Base-by-base conservation (phyloP, 64 coral and sea anemone species). In the Montipora sp. region DNA sequence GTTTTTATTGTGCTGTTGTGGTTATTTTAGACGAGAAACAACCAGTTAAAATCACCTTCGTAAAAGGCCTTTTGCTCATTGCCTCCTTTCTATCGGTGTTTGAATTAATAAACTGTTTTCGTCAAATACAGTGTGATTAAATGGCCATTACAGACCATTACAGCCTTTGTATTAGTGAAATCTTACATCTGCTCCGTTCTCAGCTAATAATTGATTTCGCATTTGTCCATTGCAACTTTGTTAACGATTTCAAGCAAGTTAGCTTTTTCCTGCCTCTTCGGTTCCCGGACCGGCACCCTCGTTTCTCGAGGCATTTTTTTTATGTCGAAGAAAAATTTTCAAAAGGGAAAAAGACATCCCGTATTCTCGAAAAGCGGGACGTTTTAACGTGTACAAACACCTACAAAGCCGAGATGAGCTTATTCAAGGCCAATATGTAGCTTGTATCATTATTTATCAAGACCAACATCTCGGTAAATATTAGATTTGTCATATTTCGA, bases 381-480 rank as follows among this genome's bases (percentile, higher is more conserved):
- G 16, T 78, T n/a, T 7, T 77, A n/a, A 0, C 55, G 57, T 68
- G 63, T 15, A 13, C 43, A 77, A 92, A 92, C 82, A 81, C 80
- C 69, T 48, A 67, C 73, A 92, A 75, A 53, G 18, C 71, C 71
- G 9, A 84, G 72, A 85, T 85, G 75, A 75, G 95, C 84, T 97
- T 97, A 97, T 97, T 97, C 57, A 92, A 94, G 91, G 89, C 91
- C 94, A 94, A 92, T 97, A 94, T 87, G 80, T 72, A 47, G 75
- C 84, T 85, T 75, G 83, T 88, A 94, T 94, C 92, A 81, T 82
- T 97, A 87, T 91, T 97, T 97, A 97, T 97, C 95, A 60, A 51
- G 13, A 76, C 49, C 78, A 80, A 81, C 81, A 97, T 97, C 95
- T 94, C 75, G 77, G 89, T 85, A 94, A 97, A 97, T 88, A 97